Base-by-base conservation (phyloP, 2,113 vertebrate genomes). In the Xerus inauris region DNA sequence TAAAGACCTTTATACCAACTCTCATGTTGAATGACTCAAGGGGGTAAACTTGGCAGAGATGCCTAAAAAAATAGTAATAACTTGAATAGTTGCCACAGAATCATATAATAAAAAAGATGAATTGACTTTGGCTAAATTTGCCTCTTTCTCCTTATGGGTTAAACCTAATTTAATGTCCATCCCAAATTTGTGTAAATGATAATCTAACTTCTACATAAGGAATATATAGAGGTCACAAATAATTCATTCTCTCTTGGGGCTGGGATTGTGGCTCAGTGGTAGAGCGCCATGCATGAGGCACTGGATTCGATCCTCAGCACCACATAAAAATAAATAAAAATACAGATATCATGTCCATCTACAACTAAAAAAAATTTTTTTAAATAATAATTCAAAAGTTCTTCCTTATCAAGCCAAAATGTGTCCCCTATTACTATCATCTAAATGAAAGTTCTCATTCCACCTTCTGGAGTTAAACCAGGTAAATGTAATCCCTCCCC, bases 81-180 rank as follows among this genome's bases (percentile, higher is more conserved):
- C 71, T 85, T 83, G 38, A 91, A 86, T 6, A 91, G 38, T 59
- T 80, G 73, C 59, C 83, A 97, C 4, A 90, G 35, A 94, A 76
- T 82, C 89, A 73, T 54, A 47, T 81, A 69, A 81, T 24, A 87
- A 64, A 95, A 90, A 95, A 42, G 35, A 20, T 62, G 16, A 85
- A 85, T 4, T 95, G 89, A 89, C 38, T 89, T 94, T n/a, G 59
- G 16, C 62, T 76, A 87, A 96, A 94, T 95, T 69, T 83, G 11
- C 72, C 87, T 80, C 6, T 17, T 72, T 95, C 83, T 92, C 85
- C 40, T 94, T 83, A 85, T 3, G 91, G 30, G 24, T 69, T 76
- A 88, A 87, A 76, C n/a, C 32, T 64, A 96, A 72, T 54, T 94
- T 95, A 97, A 95, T 72, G 26, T 75, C 49, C 59, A 77, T 72